Conservation (phyloP, 1,140 invertebrate species). For the Theocolax elegans region DNA sequence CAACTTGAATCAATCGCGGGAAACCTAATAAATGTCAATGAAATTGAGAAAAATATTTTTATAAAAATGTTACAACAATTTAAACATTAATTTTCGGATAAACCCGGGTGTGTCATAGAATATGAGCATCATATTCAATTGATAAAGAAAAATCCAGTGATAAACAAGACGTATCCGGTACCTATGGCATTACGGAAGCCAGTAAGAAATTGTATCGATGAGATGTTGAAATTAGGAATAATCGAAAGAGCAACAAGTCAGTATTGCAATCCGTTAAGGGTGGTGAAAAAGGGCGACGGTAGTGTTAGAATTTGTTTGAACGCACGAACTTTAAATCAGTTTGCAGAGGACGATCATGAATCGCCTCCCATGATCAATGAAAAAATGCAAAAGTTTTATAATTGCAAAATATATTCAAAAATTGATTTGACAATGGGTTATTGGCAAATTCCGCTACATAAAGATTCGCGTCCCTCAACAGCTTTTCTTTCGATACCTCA, state of each 20-base stretch:
- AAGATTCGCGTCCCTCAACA: background rate
- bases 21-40: too few species aligned
- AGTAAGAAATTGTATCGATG: too few species aligned
- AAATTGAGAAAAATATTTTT: too few species aligned
- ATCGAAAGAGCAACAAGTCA: background rate
- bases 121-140: background rate
- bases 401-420: too few species aligned
- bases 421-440: background rate
- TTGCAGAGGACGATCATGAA: too few species aligned
- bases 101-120: background rate
- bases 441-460: background rate
- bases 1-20: too few species aligned
- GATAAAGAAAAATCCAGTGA: too few species aligned
- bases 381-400: too few species aligned
- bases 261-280: background rate
- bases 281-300: too few species aligned
- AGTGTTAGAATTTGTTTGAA: background rate
- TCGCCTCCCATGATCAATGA: too few species aligned
- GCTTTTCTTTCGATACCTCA: background rate
- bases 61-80: too few species aligned
- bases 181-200: background rate
- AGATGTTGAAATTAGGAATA: background rate
- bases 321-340: background rate
- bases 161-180: background rate
- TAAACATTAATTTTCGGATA: background rate